A percentile compares a stretch with the other conserved stretches of the same genome.
Evolutionary conservation across 1,140 invertebrate genomes (phyloP).

Genomic region (Ericerus pela): DNA sequence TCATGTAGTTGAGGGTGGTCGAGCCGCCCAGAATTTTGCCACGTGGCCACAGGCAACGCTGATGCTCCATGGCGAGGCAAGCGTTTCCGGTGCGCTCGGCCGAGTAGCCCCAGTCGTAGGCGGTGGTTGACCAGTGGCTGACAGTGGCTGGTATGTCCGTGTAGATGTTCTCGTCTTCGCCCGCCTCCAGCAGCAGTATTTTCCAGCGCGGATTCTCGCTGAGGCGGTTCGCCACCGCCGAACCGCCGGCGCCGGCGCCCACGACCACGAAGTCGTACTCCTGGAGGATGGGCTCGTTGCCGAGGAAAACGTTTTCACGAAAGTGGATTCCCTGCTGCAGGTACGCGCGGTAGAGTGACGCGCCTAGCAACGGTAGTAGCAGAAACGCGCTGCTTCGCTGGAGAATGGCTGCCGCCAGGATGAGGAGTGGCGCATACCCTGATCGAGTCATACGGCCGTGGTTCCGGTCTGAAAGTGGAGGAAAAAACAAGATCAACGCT

Average conservation of each 20-base stretch:
- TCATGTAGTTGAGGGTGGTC: slow-evolving; percentile 65
- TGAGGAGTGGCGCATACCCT: no score
- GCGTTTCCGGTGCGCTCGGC: slow-evolving; percentile 45
- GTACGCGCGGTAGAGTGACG: slow-evolving; percentile 20
- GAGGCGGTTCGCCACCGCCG: slow-evolving; percentile 40
- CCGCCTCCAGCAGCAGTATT: slow-evolving; percentile 42
- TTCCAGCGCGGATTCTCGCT: slow-evolving; percentile 33
- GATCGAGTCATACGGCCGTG: no score
- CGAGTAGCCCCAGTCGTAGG: slow-evolving; percentile 51
- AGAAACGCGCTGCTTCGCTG: background rate
- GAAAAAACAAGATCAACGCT: no score
- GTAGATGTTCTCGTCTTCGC: slow-evolving; percentile 49
- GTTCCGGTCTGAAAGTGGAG: background rate
- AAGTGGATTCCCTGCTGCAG: slow-evolving; percentile 21
- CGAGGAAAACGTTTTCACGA: slow-evolving; percentile 21
- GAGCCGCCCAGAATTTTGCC: slow-evolving; percentile 46
- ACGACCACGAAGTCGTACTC: slow-evolving; percentile 30
- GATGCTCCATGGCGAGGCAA: slow-evolving; percentile 31
- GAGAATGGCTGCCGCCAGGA: no score
- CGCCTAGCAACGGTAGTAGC: background rate
- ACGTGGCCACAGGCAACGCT: slow-evolving; percentile 22
- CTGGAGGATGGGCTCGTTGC: slow-evolving; percentile 21
- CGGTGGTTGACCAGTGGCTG: slow-evolving; percentile 37
- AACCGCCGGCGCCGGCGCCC: slow-evolving; percentile 40
- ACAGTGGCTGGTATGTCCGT: slow-evolving; percentile 48